Conservation (phyloP, 2,888 invertebrate species). For the Sphaerophoria rueppellii region DNA sequence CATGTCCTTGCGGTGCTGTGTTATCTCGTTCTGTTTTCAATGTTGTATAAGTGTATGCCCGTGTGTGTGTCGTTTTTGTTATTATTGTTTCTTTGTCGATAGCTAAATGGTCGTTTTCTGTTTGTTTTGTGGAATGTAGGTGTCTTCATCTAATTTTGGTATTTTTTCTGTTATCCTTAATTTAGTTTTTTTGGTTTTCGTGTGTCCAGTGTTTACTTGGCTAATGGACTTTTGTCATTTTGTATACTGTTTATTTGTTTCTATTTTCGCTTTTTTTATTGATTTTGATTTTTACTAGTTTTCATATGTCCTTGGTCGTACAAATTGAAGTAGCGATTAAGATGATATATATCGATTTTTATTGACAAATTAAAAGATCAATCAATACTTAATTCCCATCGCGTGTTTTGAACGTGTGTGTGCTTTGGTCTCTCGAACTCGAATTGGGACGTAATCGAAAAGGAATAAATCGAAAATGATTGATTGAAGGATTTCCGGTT, state of each 20-base stretch:
- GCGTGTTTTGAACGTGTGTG: neutral
- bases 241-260: conserved; percentile 26
- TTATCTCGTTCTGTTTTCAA: conserved; percentile 19
- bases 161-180: conserved; percentile 22
- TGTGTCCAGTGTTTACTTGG: conserved; percentile 55
- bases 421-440: neutral
- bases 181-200: conserved; percentile 17
- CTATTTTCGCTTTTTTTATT: conserved; percentile 11
- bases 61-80: conserved; percentile 7
- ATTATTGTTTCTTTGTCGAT: conserved; percentile 31
- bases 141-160: conserved; percentile 38
- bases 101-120: conserved; percentile 21
- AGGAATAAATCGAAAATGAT: conserved; percentile 38
- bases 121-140: conserved; percentile 37
- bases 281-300: neutral
- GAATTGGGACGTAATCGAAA: conserved; percentile 5
- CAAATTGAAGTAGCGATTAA: conserved; percentile 13
- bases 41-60: conserved; percentile 26
- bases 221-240: conserved; percentile 63
- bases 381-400: conserved; percentile 1
- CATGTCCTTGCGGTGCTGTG: conserved; percentile 50
- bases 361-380: conserved; percentile 43
- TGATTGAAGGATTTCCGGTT: conserved; percentile 37
- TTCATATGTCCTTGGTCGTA: neutral
- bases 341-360: conserved; percentile 23